phyloP scores from a whole-genome alignment of 2,888 invertebrate species.

The Campoplex nolae region DNA sequence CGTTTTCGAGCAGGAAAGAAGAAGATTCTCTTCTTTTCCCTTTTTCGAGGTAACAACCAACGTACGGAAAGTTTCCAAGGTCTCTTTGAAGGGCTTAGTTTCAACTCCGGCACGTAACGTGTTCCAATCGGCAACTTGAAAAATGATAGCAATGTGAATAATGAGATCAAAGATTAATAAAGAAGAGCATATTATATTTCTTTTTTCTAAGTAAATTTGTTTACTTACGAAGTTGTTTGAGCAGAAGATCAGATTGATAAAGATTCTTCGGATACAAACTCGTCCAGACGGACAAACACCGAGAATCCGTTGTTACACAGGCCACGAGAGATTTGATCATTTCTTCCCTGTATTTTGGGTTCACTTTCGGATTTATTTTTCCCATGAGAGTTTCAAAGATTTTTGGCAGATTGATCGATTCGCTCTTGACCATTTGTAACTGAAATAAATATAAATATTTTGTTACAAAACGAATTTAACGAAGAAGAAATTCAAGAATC shows the following conservation, averaged over 20 bases:
- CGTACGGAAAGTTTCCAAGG: constrained; percentile 85
- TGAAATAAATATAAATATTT: constrained; percentile 75
- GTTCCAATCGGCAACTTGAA: constrained; percentile 84
- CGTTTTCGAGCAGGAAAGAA: constrained; percentile 72
- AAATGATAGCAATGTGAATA: background rate
- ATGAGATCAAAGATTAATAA: background rate
- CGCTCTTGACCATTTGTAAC: constrained; percentile 80
- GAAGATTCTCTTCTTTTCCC: constrained; percentile 84
- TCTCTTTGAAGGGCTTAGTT: constrained; percentile 84
- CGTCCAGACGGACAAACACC: constrained; percentile 89
- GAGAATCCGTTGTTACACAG: constrained; percentile 88
- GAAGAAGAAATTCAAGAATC: background rate
- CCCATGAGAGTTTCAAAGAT: constrained; percentile 89
- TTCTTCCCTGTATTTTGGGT: constrained; percentile 85
- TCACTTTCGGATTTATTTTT: constrained; percentile 87
- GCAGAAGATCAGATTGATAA: constrained; percentile 88
- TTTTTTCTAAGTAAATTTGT: constrained; percentile 79
- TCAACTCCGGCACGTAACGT: constrained; percentile 80
- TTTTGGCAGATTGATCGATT: constrained; percentile 82
- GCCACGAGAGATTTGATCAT: constrained; percentile 87
- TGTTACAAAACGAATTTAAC: background rate
- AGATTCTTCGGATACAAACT: constrained; percentile 89
- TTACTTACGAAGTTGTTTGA: constrained; percentile 85
- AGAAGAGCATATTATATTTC: too few species aligned
- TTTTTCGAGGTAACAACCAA: constrained; percentile 84